phyloP scores from a whole-genome alignment of 2,888 invertebrate genomes.

The Eilema depressum region DNA sequence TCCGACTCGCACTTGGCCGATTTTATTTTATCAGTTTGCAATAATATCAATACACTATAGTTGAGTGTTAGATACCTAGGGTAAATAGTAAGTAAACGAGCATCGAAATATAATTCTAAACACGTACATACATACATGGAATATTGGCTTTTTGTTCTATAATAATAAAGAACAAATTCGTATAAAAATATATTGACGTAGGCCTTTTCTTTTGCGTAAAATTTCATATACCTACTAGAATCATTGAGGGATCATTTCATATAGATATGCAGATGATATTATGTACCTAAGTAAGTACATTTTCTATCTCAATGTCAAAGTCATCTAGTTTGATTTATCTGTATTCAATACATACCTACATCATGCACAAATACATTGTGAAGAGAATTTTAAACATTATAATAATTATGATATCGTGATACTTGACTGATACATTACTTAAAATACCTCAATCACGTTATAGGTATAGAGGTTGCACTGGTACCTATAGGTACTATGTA shows the following conservation, averaged over 20 bases:
- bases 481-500: neutral
- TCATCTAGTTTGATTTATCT: neutral
- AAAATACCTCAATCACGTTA: neutral
- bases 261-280: neutral
- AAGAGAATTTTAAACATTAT: neutral
- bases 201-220: neutral
- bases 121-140: neutral
- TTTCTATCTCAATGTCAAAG: slow-evolving; percentile 4
- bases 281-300: neutral
- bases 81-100: neutral
- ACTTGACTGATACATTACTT: neutral
- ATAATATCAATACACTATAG: neutral
- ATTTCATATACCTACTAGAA: too few relatives aligned
- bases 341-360: neutral
- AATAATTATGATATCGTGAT: neutral
- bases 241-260: neutral
- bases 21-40: neutral
- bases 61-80: neutral
- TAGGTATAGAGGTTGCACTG: too few relatives aligned
- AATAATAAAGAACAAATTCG: neutral
- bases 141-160: neutral
- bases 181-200: neutral
- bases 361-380: neutral
- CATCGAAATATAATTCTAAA: neutral
- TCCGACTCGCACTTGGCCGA: too few relatives aligned